These are phyloP conservation scores for Pteronotus mesoamericanus DNA, from an alignment of 2,797 vertebrate genomes.

Conservation along the genomic window DNA sequence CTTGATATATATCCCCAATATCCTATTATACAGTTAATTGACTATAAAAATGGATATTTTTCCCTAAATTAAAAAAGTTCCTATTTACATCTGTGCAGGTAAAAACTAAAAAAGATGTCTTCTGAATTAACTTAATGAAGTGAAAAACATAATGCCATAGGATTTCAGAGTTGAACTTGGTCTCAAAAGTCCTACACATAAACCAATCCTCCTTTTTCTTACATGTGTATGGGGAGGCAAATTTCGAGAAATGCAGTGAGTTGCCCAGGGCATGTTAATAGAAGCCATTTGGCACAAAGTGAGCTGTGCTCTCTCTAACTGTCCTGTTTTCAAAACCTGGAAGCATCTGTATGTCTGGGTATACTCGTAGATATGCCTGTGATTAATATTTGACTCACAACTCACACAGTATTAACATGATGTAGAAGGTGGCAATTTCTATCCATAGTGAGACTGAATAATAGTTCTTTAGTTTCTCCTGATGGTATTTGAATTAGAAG, in stretches of 20 bases:
- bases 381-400: background rate
- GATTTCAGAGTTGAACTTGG: background rate
- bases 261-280: background rate
- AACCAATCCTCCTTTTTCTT: background rate
- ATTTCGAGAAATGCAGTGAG: background rate
- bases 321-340: background rate
- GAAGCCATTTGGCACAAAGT: background rate
- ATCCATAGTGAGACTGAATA: background rate
- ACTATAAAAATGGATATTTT: background rate
- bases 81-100: background rate
- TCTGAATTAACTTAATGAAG: background rate
- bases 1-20: background rate
- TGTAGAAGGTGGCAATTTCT: background rate
- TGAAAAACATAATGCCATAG: background rate
- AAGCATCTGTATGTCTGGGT: background rate
- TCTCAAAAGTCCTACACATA: background rate
- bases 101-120: background rate
- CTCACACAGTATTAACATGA: background rate
- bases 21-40: background rate
- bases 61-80: background rate
- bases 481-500: background rate
- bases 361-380: background rate
- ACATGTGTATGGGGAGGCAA: background rate
- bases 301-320: background rate
- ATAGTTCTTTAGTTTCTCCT: background rate